phyloP scores from a whole-genome alignment of 2,888 invertebrate species.

The Acheta domesticus region DNA sequence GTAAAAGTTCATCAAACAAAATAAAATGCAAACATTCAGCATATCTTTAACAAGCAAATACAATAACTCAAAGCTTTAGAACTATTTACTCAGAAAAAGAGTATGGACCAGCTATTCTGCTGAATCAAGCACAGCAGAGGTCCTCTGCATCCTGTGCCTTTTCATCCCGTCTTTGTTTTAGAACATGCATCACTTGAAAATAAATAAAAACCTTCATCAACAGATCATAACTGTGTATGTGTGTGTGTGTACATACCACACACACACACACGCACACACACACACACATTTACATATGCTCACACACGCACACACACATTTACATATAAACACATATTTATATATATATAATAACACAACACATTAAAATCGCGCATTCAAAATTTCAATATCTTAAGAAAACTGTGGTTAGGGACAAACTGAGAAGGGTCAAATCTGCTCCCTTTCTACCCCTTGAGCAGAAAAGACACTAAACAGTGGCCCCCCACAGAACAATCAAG shows the following conservation, averaged over 20 bases:
- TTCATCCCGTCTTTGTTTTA: neutral
- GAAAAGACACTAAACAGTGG: neutral
- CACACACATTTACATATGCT: too few species aligned
- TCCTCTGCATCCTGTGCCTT: neutral
- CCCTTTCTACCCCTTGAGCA: neutral
- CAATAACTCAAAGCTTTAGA: conserved; percentile 9
- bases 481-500: neutral
- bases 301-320: too few species aligned
- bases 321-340: too few species aligned
- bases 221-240: neutral
- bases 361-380: neutral
- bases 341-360: neutral
- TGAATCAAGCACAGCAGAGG: neutral
- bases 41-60: neutral
- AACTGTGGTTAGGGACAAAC: neutral
- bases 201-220: neutral
- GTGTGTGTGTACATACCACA: too few species aligned
- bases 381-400: neutral
- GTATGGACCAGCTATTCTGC: neutral
- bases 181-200: neutral
- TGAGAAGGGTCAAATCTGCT: neutral
- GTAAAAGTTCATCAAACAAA: conserved; percentile 9
- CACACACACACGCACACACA: too few species aligned
- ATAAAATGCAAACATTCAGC: conserved; percentile 2
- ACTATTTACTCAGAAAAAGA: neutral